Evolutionary conservation across 2,113 vertebrate genomes (phyloP).

Genomic region (Nycticryphes semicollaris): DNA sequence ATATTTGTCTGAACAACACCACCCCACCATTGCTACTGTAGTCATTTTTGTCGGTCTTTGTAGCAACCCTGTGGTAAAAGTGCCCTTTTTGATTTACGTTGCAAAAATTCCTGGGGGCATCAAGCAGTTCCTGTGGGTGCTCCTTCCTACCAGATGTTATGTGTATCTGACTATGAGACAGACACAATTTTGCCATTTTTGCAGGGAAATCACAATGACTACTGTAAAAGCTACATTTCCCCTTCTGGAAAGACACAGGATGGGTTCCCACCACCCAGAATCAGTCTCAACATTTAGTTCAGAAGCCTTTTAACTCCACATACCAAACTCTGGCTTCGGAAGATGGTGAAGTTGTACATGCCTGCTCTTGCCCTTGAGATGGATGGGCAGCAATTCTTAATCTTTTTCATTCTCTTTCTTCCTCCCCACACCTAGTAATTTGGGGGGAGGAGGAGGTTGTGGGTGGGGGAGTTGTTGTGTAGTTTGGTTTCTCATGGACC

Average conservation of each 20-base stretch:
- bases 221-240: not conserved
- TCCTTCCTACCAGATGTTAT: not conserved
- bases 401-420: not conserved
- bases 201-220: not conserved
- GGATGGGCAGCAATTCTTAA: not conserved
- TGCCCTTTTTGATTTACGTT: not conserved
- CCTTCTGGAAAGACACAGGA: not conserved
- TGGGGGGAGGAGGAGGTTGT: fast-evolving
- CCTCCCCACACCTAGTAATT: not conserved
- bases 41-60: not conserved
- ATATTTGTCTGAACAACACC: not conserved
- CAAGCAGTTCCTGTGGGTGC: not conserved
- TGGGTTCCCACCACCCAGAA: not conserved
- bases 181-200: not conserved
- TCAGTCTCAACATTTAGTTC: not conserved
- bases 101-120: not conserved
- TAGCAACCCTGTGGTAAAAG: not conserved
- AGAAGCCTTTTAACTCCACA: not conserved
- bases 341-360: not conserved
- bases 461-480: not conserved
- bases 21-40: not conserved
- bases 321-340: not conserved
- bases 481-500: not conserved
- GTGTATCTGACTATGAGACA: not conserved
- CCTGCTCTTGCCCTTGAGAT: not conserved